Evolutionary conservation across 2,113 vertebrate species (phyloP).

Genomic region (Lophotis ruficrista): DNA sequence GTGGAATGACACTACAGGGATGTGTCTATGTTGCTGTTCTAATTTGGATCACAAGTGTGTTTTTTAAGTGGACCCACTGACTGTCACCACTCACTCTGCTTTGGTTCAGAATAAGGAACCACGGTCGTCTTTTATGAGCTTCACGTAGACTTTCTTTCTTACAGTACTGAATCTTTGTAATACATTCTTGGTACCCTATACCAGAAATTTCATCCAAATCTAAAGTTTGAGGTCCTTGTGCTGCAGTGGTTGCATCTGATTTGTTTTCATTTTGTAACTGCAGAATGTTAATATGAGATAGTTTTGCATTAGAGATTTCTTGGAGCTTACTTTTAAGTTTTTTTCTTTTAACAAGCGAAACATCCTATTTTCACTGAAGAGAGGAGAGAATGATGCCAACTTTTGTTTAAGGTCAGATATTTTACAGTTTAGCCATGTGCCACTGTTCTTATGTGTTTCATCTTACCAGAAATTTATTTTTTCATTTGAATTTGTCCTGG

Average conservation of each 20-base stretch:
- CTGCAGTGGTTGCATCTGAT: neutral
- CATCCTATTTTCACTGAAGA: neutral
- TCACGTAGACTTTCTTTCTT: neutral
- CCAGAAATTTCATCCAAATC: neutral
- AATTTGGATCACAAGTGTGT: rapidly evolving
- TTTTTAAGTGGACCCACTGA: neutral
- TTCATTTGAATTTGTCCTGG: neutral
- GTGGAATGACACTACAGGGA: neutral
- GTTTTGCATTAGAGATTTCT: neutral
- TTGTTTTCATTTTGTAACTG: neutral
- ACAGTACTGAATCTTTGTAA: rapidly evolving
- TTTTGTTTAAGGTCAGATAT: neutral
- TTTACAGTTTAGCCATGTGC: neutral
- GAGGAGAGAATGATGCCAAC: neutral
- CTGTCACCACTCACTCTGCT: neutral
- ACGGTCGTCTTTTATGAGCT: neutral
- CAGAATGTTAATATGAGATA: neutral
- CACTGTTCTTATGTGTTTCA: neutral
- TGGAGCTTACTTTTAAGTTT: neutral
- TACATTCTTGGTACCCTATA: neutral
- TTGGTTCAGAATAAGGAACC: neutral
- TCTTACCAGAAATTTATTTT: neutral
- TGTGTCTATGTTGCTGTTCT: neutral
- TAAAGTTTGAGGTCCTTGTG: neutral
- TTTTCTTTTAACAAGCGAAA: neutral